Base-by-base conservation (phyloP, 37 sponge, comb jelly and placozoan genomes). In the Geodia barretti region DNA sequence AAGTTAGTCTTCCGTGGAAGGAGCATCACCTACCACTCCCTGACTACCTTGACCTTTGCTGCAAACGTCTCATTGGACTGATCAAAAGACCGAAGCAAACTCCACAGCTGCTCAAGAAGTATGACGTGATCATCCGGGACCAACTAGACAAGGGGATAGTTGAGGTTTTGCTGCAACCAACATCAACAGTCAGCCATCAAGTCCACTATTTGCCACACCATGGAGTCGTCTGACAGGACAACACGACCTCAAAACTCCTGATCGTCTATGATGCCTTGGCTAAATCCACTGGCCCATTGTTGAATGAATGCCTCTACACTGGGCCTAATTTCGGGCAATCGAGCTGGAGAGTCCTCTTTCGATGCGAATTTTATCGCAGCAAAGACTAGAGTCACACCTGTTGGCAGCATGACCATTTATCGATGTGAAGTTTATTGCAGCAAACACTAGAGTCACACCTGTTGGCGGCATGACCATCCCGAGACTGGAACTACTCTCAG, bases 221-320 rank as follows among this genome's bases (percentile, higher is more conserved):
- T 64, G 79, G n/a, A n/a, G n/a, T n/a, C n/a, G n/a, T n/a, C n/a
- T n/a, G n/a, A n/a, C 37, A 29, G 21, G 84, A 84, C 78, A 84
- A 84, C 62, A 39, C 36, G 35, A 83, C 76, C 38, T 66, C 76
- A 0, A 83, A 83, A 58, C 40, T 84, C 17, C 14, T 77, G 34
- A 32, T 84, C 28, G 77, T 76, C 38, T 76, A 84, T 68, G 84
- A 84, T 39, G 84, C 77, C 20, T 84, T 77, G 23, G 36, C 84
- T n/a, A 68, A 62, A 62, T 63, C 77, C 17, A 54, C 30, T 61
- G 84, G 84, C 11, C 77, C 84, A 0, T 84, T 77, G 26, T 41
- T 84, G 28, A 84, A 84, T 25, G 78, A 76, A 26, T 84, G 84
- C 41, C 62, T 84, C 14, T 32, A 77, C 43, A 36, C 42, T 21